These are phyloP conservation scores for Orthosia gracilis DNA, from an alignment of 2,888 invertebrate species.

Conservation along the genomic window DNA sequence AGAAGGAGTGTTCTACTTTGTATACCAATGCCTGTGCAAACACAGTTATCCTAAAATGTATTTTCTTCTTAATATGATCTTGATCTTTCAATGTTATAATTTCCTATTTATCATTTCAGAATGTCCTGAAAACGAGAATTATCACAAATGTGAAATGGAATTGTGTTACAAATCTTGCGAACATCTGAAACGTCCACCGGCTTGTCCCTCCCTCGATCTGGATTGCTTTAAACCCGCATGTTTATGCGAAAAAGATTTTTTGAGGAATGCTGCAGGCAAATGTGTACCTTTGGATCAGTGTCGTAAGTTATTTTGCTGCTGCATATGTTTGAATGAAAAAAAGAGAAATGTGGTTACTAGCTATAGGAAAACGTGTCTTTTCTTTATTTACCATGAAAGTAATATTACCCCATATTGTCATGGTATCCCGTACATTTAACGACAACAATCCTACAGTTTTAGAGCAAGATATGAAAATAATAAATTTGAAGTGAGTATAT, in stretches of 20 bases:
- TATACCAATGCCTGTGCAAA: not conserved
- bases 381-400: no score
- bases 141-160: conserved; percentile 45
- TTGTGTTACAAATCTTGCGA: conserved; percentile 51
- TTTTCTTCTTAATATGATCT: not conserved
- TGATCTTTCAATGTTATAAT: not conserved
- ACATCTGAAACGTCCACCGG: conserved; percentile 17
- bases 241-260: conserved; percentile 14
- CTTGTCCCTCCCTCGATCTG: conserved; percentile 19
- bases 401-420: not conserved
- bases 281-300: conserved; percentile 40
- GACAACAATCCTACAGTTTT: not conserved
- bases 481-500: not conserved
- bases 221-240: conserved; percentile 32
- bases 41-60: no score
- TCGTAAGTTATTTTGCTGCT: conserved; percentile 32
- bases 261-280: conserved; percentile 26
- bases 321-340: no score
- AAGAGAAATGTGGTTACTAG: no score
- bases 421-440: not conserved
- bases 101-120: conserved; percentile 35
- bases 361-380: no score
- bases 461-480: not conserved
- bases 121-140: conserved; percentile 40
- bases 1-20: not conserved